Percentiles rank a stretch among this genome's conserved stretches.
Evolutionary conservation across 2,888 invertebrate genomes (phyloP).

Genomic region (Drosophila incognita): DNA sequence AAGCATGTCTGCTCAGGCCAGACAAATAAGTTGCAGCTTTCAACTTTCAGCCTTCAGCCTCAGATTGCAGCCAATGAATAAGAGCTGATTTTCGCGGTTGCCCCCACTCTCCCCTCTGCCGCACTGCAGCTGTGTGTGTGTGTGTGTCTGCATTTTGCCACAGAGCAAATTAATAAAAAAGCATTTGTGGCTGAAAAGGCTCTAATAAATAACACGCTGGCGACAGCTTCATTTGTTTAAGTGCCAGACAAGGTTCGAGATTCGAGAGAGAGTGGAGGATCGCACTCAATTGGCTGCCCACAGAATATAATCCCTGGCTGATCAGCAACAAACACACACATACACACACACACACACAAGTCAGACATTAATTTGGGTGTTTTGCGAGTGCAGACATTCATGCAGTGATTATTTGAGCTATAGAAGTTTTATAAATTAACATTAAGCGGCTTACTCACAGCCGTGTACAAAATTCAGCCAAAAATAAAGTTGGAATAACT

Average conservation of each 20-base stretch:
- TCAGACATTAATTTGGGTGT: not conserved
- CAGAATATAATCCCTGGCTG: constrained; percentile 21
- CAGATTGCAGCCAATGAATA: constrained; percentile 72
- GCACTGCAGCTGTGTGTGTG: constrained; percentile 10
- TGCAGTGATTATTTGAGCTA: not conserved
- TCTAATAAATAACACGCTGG: constrained; percentile 74
- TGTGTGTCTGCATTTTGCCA: constrained; percentile 50
- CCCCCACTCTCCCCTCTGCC: not conserved
- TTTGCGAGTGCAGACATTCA: not conserved
- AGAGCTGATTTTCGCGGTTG: constrained; percentile 55
- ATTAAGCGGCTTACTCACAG: not conserved
- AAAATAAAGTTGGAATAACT: not conserved
- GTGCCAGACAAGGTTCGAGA: constrained; percentile 58
- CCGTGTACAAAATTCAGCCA: not conserved
- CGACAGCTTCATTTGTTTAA: constrained; percentile 80
- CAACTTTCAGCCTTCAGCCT: constrained; percentile 58
- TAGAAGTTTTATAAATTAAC: not conserved
- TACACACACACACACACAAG: not conserved
- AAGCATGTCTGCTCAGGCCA: constrained; percentile 39
- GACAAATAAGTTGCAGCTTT: constrained; percentile 75
- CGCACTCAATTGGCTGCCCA: constrained; percentile 19
- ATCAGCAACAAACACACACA: constrained; percentile 10
- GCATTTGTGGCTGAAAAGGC: constrained; percentile 77
- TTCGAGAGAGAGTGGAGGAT: constrained; percentile 12
- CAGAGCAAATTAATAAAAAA: constrained; percentile 78